These are phyloP conservation scores for Sturnira hondurensis DNA, from an alignment of 2,113 vertebrate species.

Conservation along the genomic window DNA sequence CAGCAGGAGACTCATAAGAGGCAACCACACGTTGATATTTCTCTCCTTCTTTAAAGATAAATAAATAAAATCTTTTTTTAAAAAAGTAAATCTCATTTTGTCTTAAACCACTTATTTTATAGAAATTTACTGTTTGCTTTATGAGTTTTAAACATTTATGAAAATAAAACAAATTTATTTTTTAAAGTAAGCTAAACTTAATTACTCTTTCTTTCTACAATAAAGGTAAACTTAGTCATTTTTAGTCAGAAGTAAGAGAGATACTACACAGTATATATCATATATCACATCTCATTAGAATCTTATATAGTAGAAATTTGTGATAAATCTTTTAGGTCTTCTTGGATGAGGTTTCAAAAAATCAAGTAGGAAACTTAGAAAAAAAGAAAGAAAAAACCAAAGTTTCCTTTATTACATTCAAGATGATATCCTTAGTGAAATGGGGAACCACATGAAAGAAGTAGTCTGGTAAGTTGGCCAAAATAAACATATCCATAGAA, in stretches of 20 bases:
- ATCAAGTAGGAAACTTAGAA: not conserved
- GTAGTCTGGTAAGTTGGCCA: not conserved
- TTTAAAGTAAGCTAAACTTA: not conserved
- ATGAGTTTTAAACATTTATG: not conserved
- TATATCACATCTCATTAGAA: not conserved
- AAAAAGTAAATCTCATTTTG: not conserved
- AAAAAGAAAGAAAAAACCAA: not conserved
- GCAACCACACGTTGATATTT: too few species aligned
- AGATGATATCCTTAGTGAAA: not conserved
- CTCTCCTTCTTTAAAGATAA: too few species aligned
- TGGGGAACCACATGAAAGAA: not conserved
- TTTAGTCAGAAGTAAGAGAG: not conserved
- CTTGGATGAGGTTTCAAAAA: not conserved
- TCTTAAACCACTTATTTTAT: not conserved
- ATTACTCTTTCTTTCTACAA: not conserved
- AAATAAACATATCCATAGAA: slow-evolving; percentile 28
- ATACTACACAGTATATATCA: not conserved
- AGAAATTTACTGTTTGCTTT: not conserved
- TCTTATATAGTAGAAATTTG: not conserved
- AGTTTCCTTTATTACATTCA: not conserved
- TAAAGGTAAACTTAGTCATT: not conserved
- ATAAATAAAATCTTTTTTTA: too few species aligned
- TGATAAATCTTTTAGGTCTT: not conserved
- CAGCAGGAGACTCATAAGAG: too few species aligned
- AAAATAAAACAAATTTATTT: not conserved